Conservation (phyloP, 2,797 vertebrate species). For the Ispidina lecontei region DNA sequence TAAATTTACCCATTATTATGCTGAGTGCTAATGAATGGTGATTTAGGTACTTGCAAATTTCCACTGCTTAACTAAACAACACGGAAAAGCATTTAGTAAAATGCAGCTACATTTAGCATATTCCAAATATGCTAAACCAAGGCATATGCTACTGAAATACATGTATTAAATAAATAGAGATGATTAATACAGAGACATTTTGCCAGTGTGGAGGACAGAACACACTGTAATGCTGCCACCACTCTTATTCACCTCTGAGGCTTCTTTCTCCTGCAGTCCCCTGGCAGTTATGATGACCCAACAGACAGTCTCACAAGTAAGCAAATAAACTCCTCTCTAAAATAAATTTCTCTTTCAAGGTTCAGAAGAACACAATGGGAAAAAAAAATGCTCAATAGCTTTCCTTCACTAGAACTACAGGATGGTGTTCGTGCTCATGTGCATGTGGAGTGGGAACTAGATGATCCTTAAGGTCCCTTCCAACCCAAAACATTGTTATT, state of each 20-base stretch:
- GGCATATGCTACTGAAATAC: background rate
- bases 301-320: background rate
- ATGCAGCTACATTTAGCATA: background rate
- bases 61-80: background rate
- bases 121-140: conserved; percentile 16
- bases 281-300: background rate
- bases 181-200: background rate
- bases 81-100: background rate
- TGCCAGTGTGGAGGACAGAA: background rate
- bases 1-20: conserved; percentile 34
- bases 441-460: background rate
- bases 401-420: background rate
- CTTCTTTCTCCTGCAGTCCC: background rate
- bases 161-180: background rate
- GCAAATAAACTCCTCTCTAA: background rate
- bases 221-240: background rate
- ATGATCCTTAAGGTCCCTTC: background rate
- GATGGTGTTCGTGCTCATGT: background rate
- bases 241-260: background rate
- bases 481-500: background rate
- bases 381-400: background rate
- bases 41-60: background rate
- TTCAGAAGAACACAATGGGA: background rate
- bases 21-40: conserved; percentile 18
- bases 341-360: background rate